Evolutionary conservation across 2,888 invertebrate species (phyloP), one percentile per base, ranked within the genome.

Genomic region (Erebia epiphron): DNA sequence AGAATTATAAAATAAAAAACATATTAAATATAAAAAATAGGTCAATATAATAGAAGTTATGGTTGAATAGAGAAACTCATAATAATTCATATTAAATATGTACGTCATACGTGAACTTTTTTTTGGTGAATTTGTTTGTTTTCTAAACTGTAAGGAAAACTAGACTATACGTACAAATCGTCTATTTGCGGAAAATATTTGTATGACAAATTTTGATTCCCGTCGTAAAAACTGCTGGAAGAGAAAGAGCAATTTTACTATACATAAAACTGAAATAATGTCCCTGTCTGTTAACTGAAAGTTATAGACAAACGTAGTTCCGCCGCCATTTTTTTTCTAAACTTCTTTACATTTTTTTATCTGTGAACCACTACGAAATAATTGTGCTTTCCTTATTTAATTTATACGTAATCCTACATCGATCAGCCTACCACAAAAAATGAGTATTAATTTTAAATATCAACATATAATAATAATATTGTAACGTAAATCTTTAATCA

Each of bases 391-490:
- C 16, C 18, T 69, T 63, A 66, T 60, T 58, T 66, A 41, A 18
- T 43, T 70, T 63, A 50, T 13, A 57, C 50, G 35, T 57, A 58
- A 21, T 57, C 57, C 72, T 72, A 72, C 57, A 63, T 43, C 43
- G 41, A 65, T 57, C 57, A 43, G 14, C 46, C 21, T 65, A 65
- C 11, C 35, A 49, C 61, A 69, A 66, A 21, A 56, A 67, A 35
- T 73, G 73, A 73, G 73, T 73, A 73, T 73, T 71, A 41, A 43
- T 62, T 62, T 46, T 21, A 21, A 62, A 62, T 41, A 73, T 62
- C 61, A 73, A 71, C 67, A 61, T 58, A 73, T 52, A 57, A 72
- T 60, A 35, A 35, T 35, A 35, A 35, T 26, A 26, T 63, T 57
- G 52, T 69, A 69, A 69, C 68, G 18, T 52, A 70, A 73, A 56